A percentile compares a stretch with the other conserved stretches of the same genome.
phyloP scores from a whole-genome alignment of 2,888 invertebrate genomes.

The Polyommatus iphigenia region DNA sequence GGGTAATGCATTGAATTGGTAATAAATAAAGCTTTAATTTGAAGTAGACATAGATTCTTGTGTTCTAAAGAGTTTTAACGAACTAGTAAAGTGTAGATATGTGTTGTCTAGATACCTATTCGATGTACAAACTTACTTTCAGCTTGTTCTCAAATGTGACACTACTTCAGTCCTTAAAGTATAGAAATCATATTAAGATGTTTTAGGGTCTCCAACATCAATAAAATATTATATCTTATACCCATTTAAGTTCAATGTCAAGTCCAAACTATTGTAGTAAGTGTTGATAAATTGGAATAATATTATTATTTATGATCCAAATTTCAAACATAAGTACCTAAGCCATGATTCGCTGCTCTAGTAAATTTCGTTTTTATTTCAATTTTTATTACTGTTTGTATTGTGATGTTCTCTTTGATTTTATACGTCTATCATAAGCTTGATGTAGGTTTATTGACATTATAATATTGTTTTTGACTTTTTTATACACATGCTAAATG shows the following conservation, averaged over 20 bases:
- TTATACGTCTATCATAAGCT: not conserved
- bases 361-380: not conserved
- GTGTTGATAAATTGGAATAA: not conserved
- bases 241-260: not conserved
- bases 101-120: slow-evolving; percentile 41
- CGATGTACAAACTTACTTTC: slow-evolving; percentile 40
- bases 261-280: not conserved
- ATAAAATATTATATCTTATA: not conserved
- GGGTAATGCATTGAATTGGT: slow-evolving; percentile 64
- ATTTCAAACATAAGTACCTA: not conserved
- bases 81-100: slow-evolving; percentile 51
- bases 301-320: not conserved
- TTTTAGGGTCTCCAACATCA: not conserved
- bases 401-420: not conserved
- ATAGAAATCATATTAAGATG: not conserved
- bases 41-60: slow-evolving; percentile 72
- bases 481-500: no score
- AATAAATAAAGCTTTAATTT: slow-evolving; percentile 78
- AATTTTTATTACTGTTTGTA: not conserved
- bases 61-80: slow-evolving; percentile 66
- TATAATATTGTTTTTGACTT: no score
- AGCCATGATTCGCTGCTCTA: not conserved
- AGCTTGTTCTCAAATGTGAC: slow-evolving; percentile 26
- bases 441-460: not conserved
- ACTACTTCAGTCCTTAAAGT: not conserved